Evolutionary conservation across 2,888 invertebrate species (phyloP), one percentile per base, ranked within the genome.

Genomic region (Microchrysa polita): DNA sequence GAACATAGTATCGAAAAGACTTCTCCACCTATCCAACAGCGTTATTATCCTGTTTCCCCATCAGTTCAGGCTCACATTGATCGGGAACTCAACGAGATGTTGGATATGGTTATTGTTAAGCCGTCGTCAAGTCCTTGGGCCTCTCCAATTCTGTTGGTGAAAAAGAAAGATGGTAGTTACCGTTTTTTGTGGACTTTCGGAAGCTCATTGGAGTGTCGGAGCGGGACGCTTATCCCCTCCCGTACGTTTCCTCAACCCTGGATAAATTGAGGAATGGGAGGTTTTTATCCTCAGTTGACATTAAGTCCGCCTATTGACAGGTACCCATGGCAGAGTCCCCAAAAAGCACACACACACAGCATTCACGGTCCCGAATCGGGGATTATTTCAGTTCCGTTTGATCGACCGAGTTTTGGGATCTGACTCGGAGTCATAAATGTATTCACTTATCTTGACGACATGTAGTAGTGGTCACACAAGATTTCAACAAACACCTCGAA

Each of bases 171-270:
- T 48, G 76, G 77, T 0, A 67, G 44, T 0, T 77, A 75, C n/a
- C 63, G 78, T 0, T 79, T 79, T 14, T 78, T 27, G 75, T 80
- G 2, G 79, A 79, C 48, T 79, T 76, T 42, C 42, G 79, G 5
- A 74, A 78, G 42, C 69, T 80, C 0, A 80, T 80, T 40, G 23
- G 52, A 1, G 78, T 79, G 0, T 77, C 79, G 0, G 74, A 75
- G 22, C 67, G 76, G 22, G 78, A 79, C 65, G n/a, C 79, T 0
- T 80, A 80, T 60, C 79, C 79, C 0, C 42, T 80, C 0, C 81
- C 76, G 1, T 75, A 76, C 7, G 78, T 79, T 60, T 63, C 72
- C 1, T 73, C 74, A 10, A 80, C 79, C 1, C 53, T 81, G 27
- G 77, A 78, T 22, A 78, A 78, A 14, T 71, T 80, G 5, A 73